Conservation (phyloP, 2,888 invertebrate genomes). For the Cerastoderma edule region DNA sequence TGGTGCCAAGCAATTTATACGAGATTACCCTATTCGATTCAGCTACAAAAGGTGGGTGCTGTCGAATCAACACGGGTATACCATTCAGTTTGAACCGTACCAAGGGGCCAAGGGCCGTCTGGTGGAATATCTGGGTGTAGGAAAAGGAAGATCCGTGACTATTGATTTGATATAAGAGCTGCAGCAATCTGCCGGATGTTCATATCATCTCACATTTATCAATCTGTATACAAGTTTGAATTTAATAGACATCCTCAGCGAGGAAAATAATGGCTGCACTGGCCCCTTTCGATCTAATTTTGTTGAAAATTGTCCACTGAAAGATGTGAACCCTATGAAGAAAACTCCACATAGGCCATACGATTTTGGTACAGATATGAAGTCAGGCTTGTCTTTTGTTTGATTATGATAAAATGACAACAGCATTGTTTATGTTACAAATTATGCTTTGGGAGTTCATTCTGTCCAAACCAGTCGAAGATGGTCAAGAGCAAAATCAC, state of each 20-base stretch:
- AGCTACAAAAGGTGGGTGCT: constrained; percentile 64
- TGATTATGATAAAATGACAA: constrained; percentile 41
- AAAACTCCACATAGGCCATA: background rate
- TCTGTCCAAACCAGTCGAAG: constrained; percentile 8
- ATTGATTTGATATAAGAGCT: constrained; percentile 25
- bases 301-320: background rate
- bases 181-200: constrained; percentile 1
- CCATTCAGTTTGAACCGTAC: constrained; percentile 44
- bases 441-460: constrained; percentile 14
- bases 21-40: constrained; percentile 66
- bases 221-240: constrained; percentile 41
- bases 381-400: constrained; percentile 18
- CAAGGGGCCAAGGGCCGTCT: constrained; percentile 19
- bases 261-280: background rate
- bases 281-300: background rate
- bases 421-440: constrained; percentile 26
- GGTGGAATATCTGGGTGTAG: constrained; percentile 4
- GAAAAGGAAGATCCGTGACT: constrained; percentile 3
- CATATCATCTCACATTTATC: constrained; percentile 44
- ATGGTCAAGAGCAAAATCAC: constrained; percentile 13
- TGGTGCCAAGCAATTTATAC: constrained; percentile 59
- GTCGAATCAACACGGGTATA: constrained; percentile 40
- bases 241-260: constrained; percentile 30
- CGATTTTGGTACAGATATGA: background rate
- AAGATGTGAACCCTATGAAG: background rate